Base-by-base conservation (phyloP, 2,797 vertebrate genomes). In the Centropyge bicolor region DNA sequence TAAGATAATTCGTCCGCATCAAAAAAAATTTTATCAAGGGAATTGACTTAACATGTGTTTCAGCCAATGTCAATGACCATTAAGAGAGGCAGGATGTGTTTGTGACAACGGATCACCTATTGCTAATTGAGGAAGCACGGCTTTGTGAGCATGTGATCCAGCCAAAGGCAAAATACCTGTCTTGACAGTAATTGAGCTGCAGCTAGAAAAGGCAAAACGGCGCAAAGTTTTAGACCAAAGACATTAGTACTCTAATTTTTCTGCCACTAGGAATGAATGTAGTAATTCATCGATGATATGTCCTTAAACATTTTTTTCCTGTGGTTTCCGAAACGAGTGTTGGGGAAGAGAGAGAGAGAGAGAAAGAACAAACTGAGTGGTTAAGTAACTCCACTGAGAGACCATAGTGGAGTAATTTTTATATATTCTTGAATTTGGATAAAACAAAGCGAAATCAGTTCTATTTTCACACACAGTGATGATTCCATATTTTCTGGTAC, bases 261-360 rank as follows among this genome's bases (percentile, higher is more conserved):
- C 51, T 38, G 3, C 3, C 1, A 27, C 40, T 9, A 43, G 7
- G 41, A 69, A 55, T 22, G 7, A 41, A 27, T 36, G 20, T 2
- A 35, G 1, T 20, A 3, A 70, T 46, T 59, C 2, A 46, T 16
- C 17, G 22, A 9, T 17, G 40, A 46, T 17, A 20, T 63, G 9
- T 7, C 31, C 40, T 61, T 41, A 43, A 43, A 61, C 13, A 41
- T n/a, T 7, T 27, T n/a, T 20, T 4, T 16, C 4, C 1, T 8
- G 3, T 16, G 11, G 10, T 14, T 57, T 5, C 52, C 16, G 3
- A 7, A 10, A 9, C 45, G n/a, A n/a, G n/a, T n/a, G n/a, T n/a
- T n/a, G n/a, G n/a, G n/a, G n/a, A n/a, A n/a, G n/a, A n/a, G n/a
- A 36, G 27, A 66, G 27, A 65, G 38, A 61, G 27, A 60, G 27